phyloP scores from a whole-genome alignment of 2,888 invertebrate species.

The Cremastinae sp. region DNA sequence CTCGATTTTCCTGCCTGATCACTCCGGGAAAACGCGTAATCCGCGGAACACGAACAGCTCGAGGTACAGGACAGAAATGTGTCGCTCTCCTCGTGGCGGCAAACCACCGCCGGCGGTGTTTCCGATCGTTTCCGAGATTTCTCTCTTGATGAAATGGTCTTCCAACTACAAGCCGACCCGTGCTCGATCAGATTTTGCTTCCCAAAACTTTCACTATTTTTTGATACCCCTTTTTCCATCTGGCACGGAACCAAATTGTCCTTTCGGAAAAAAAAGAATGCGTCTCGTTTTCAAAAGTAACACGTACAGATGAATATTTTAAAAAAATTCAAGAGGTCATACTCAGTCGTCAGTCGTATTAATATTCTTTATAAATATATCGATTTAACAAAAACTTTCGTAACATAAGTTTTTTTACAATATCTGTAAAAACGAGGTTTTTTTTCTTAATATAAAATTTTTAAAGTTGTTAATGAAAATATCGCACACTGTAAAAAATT shows the following conservation, averaged over 20 bases:
- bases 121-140: constrained; percentile 26
- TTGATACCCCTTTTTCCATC: neutral
- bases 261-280: neutral
- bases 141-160: neutral
- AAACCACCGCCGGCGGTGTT: constrained; percentile 11
- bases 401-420: no score
- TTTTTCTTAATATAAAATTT: no score
- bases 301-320: no score
- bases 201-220: neutral
- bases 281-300: no score
- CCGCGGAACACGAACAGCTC: constrained; percentile 8
- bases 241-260: no score
- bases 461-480: no score
- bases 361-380: no score
- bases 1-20: constrained; percentile 8
- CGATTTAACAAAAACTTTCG: no score
- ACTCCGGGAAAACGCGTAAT: constrained; percentile 17
- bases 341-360: no score
- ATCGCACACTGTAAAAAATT: no score
- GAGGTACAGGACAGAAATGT: constrained; percentile 20
- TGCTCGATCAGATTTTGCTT: neutral
- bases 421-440: no score
- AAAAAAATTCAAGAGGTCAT: neutral
- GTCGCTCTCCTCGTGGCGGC: constrained; percentile 1
- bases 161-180: neutral